phyloP scores from a whole-genome alignment of 1,140 invertebrate species.

The Drosophila yakuba region DNA sequence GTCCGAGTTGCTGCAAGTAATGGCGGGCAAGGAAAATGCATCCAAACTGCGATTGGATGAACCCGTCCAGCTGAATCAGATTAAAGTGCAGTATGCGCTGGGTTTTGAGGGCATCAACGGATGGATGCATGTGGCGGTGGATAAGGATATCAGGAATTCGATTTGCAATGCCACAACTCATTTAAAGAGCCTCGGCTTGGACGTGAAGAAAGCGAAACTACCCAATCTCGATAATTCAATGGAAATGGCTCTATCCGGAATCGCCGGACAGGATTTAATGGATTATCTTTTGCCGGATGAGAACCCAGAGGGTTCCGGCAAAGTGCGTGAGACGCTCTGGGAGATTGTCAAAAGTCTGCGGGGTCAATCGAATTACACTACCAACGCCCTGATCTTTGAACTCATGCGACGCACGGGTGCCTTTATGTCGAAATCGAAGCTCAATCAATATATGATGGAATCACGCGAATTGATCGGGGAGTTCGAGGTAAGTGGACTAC shows the following conservation, averaged over 20 bases:
- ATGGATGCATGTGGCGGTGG: conserved; percentile 48
- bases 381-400: conserved; percentile 67
- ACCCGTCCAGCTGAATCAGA: conserved; percentile 86
- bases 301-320: neutral
- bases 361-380: conserved; percentile 58
- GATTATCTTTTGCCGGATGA: conserved; percentile 36
- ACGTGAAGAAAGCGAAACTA: conserved; percentile 35
- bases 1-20: conserved; percentile 87
- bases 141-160: conserved; percentile 40
- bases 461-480: conserved; percentile 26
- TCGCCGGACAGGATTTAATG: conserved; percentile 47
- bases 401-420: conserved; percentile 58
- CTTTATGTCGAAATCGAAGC: conserved; percentile 49
- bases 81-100: conserved; percentile 85
- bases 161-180: conserved; percentile 57
- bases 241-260: conserved; percentile 55
- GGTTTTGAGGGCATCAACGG: conserved; percentile 71
- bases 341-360: conserved; percentile 43
- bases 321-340: conserved; percentile 15
- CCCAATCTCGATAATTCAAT: conserved; percentile 54
- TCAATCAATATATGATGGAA: conserved; percentile 49
- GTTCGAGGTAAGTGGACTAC: conserved; percentile 56
- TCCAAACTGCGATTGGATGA: conserved; percentile 82
- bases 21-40: conserved; percentile 85
- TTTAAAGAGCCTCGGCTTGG: conserved; percentile 44